Conservation (phyloP, 2,797 vertebrate species). For the Cynopterus sphinx region DNA sequence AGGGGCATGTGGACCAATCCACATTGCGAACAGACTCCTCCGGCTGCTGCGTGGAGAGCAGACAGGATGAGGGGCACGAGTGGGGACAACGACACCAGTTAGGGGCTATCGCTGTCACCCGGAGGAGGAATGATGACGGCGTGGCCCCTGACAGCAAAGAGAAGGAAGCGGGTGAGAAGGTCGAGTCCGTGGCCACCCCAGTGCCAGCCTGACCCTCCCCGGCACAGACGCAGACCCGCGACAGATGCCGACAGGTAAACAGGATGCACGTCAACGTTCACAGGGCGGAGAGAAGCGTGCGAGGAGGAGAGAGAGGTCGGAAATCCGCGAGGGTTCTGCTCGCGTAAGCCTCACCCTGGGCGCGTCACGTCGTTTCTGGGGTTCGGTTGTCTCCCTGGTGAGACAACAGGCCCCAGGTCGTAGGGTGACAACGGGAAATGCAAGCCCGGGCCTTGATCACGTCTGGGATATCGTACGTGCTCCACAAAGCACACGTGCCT, state of each 20-base stretch:
- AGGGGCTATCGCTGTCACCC: background rate
- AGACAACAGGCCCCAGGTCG: background rate
- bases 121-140: background rate
- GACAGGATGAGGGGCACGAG: background rate
- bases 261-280: background rate
- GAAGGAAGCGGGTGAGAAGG: background rate
- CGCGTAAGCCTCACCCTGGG: background rate
- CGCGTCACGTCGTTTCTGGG: background rate
- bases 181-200: background rate
- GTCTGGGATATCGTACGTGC: background rate
- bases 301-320: background rate
- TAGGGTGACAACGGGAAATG: accelerated
- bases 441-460: background rate
- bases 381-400: background rate
- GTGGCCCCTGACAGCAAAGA: background rate
- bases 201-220: background rate
- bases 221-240: background rate
- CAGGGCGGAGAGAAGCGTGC: background rate
- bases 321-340: background rate
- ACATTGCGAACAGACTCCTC: background rate
- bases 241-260: background rate
- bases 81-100: background rate
- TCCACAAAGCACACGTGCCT: background rate
- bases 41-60: background rate
- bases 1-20: accelerated